A percentile compares a stretch with the other conserved stretches of the same genome.
These are phyloP conservation scores for Psilanteris sp. DNA, from an alignment of 1,140 invertebrate species.

Conservation along the genomic window DNA sequence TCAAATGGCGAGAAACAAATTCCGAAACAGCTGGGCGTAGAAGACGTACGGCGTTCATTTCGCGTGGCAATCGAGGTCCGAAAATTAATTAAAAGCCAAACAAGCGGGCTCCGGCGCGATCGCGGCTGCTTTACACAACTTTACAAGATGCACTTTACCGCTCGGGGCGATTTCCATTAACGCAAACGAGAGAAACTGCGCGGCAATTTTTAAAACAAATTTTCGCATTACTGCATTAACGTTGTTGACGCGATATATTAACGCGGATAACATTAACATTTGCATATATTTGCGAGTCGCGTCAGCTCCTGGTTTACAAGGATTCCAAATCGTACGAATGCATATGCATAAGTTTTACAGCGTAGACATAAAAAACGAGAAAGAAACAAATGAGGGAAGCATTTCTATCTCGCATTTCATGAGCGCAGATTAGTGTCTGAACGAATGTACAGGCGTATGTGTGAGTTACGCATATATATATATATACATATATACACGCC, in stretches of 20 bases:
- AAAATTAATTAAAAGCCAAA: slow-evolving; percentile 53
- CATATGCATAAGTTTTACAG: slow-evolving; percentile 41
- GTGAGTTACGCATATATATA: background rate
- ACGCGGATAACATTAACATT: slow-evolving; percentile 29
- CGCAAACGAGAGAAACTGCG: slow-evolving; percentile 6
- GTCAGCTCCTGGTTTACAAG: slow-evolving; percentile 4
- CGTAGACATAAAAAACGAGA: slow-evolving; percentile 25
- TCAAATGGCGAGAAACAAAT: background rate
- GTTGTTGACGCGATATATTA: slow-evolving; percentile 41
- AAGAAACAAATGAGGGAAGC: background rate
- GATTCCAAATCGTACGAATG: slow-evolving; percentile 26
- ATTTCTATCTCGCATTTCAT: slow-evolving; percentile 18
- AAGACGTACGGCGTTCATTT: slow-evolving; percentile 37
- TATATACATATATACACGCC: slow-evolving; percentile 6
- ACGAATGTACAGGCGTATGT: background rate
- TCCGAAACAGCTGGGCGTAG: background rate
- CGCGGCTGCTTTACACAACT: slow-evolving; percentile 23
- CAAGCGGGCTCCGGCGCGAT: slow-evolving; percentile 10
- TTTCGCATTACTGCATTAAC: slow-evolving; percentile 29
- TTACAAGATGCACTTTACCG: slow-evolving; percentile 31
- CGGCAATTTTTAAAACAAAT: slow-evolving; percentile 34
- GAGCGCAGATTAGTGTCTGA: slow-evolving; percentile 10
- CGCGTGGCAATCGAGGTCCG: slow-evolving; percentile 23
- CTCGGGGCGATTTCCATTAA: slow-evolving; percentile 37
- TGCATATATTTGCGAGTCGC: slow-evolving; percentile 14